These are phyloP conservation scores for Globia sparganii DNA, from an alignment of 2,888 invertebrate species.

Conservation along the genomic window DNA sequence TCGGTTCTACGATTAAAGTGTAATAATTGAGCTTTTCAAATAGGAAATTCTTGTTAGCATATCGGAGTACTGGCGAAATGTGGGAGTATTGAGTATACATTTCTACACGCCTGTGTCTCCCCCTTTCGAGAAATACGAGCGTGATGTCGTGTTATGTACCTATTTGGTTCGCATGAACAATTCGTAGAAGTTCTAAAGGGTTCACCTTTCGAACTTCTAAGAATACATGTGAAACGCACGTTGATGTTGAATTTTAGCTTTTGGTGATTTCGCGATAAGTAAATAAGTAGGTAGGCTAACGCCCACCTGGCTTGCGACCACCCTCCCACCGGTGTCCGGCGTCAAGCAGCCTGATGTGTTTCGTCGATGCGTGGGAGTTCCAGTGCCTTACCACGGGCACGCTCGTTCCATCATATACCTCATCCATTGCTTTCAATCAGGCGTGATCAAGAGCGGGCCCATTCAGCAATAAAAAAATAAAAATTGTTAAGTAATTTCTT, in stretches of 20 bases:
- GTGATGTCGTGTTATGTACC: neutral
- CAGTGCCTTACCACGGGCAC: too few relatives aligned
- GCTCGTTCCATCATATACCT: too few relatives aligned
- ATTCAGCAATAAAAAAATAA: too few relatives aligned
- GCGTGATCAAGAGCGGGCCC: too few relatives aligned
- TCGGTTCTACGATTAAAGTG: too few relatives aligned
- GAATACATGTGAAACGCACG: neutral
- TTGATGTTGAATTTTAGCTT: neutral
- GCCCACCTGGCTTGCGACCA: too few relatives aligned
- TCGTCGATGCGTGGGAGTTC: too few relatives aligned
- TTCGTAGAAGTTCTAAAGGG: conserved; percentile 19
- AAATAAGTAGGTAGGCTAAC: too few relatives aligned
- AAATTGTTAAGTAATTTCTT: neutral
- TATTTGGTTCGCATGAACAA: conserved; percentile 2
- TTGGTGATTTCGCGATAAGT: neutral
- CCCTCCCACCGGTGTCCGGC: too few relatives aligned
- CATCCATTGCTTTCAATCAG: too few relatives aligned
- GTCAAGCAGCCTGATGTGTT: too few relatives aligned
- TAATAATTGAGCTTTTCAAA: neutral
- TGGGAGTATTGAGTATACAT: neutral
- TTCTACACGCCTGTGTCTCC: neutral
- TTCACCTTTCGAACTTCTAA: neutral
- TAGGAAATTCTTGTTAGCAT: neutral
- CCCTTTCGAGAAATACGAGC: neutral
- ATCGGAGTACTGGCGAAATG: too few relatives aligned